Percentiles rank a stretch among this genome's conserved stretches.
phyloP scores from a whole-genome alignment of 2,797 vertebrate species.

The Loriculus beryllinus region DNA sequence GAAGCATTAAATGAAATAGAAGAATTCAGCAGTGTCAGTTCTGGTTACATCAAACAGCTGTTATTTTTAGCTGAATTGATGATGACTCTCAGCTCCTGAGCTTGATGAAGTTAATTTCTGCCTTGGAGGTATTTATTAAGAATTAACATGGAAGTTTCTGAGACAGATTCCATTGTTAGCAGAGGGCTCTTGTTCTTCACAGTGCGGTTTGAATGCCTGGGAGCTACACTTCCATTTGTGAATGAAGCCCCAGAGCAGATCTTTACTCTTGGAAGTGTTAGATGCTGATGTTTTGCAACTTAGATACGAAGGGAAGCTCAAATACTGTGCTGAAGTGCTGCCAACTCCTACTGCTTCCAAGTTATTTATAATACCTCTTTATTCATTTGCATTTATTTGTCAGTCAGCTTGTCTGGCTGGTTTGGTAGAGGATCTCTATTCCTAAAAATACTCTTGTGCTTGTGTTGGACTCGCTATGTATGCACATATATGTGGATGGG shows the following conservation, averaged over 20 bases:
- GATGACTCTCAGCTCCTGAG: neutral
- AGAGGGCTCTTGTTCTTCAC: neutral
- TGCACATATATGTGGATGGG: neutral
- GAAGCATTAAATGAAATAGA: neutral
- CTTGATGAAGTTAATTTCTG: neutral
- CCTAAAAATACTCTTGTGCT: neutral
- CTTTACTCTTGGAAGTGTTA: neutral
- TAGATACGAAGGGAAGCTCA: neutral
- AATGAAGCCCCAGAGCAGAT: neutral
- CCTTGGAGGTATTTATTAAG: neutral
- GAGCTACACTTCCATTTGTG: neutral
- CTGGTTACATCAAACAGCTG: neutral
- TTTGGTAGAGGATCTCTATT: neutral
- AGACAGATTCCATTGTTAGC: neutral
- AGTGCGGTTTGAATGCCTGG: neutral
- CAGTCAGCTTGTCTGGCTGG: neutral
- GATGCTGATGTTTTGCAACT: neutral
- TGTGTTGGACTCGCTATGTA: neutral
- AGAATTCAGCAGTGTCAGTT: neutral
- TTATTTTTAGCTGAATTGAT: neutral
- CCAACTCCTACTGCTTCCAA: slow-evolving; percentile 8
- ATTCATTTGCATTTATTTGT: neutral
- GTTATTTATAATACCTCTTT: neutral
- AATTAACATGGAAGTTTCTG: neutral
- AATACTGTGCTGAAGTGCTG: neutral